These are phyloP conservation scores for Eledona agricola DNA, from an alignment of 2,888 invertebrate genomes.

Conservation along the genomic window DNA sequence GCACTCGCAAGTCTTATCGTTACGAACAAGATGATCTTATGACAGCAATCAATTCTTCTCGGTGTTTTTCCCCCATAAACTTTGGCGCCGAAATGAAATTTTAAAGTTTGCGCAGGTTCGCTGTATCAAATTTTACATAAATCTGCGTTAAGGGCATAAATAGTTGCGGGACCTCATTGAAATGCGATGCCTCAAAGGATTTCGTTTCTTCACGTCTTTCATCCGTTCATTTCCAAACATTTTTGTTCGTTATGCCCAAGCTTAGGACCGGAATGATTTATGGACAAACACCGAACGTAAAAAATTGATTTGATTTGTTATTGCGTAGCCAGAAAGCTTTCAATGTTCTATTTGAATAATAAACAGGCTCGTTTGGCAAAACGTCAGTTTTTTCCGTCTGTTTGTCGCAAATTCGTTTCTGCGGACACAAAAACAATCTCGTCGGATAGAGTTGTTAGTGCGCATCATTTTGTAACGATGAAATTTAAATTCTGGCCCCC, in stretches of 20 bases:
- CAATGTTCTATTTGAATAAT: conserved; percentile 12
- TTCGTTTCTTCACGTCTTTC: conserved; percentile 7
- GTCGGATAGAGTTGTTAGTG: conserved; percentile 12
- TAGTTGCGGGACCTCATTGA: conserved; percentile 15
- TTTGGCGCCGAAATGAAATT: no score
- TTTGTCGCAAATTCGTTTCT: conserved; percentile 15
- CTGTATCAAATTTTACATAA: no score
- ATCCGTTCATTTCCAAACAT: conserved; percentile 2
- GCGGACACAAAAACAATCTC: conserved; percentile 11
- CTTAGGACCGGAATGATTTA: conserved; percentile 3
- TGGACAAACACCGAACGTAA: conserved; percentile 4
- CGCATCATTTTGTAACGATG: conserved; percentile 10
- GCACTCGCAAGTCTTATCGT: no score
- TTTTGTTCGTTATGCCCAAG: conserved; percentile 7
- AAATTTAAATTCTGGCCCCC: not conserved
- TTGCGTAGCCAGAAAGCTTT: conserved; percentile 10
- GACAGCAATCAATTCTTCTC: no score
- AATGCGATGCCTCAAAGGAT: conserved; percentile 15
- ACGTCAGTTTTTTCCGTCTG: conserved; percentile 5
- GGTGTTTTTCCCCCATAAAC: no score
- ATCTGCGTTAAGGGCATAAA: no score
- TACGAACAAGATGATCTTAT: no score
- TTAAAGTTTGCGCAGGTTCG: no score
- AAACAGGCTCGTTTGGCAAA: conserved; percentile 21
- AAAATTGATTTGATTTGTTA: conserved; percentile 11